These are phyloP conservation scores for Sinocyclocheilus maitianheensis DNA, from an alignment of 2,113 vertebrate species.

Conservation along the genomic window DNA sequence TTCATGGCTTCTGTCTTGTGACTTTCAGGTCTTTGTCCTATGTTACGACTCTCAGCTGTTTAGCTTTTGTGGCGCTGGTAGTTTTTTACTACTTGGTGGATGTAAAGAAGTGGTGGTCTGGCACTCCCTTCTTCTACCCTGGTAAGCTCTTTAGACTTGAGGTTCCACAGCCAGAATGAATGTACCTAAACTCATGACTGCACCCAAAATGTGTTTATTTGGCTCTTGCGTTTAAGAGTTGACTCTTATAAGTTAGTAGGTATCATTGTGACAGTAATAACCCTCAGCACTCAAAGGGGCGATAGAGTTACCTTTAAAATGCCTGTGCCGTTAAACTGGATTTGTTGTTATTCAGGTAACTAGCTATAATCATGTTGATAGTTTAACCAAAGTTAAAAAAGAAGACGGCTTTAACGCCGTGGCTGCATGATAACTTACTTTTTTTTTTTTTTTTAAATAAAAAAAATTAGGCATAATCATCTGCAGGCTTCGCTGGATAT, in stretches of 20 bases:
- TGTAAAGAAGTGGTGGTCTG: conserved; percentile 87
- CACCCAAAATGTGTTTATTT: neutral
- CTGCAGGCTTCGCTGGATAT: too few relatives aligned
- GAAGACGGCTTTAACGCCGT: too few relatives aligned
- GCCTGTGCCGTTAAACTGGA: neutral
- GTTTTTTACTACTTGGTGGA: conserved; percentile 87
- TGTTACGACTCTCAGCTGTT: conserved; percentile 87
- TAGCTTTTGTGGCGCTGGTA: conserved; percentile 84
- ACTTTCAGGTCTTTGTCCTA: conserved; percentile 89
- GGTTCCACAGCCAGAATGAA: neutral
- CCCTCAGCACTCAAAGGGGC: neutral
- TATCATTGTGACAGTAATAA: neutral
- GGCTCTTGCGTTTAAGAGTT: neutral
- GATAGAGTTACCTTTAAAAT: neutral
- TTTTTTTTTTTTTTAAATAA: too few relatives aligned
- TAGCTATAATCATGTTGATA: neutral
- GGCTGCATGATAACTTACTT: too few relatives aligned
- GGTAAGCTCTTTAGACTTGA: conserved; percentile 71
- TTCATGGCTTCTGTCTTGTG: conserved; percentile 20
- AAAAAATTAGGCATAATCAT: too few relatives aligned
- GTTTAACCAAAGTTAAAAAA: too few relatives aligned
- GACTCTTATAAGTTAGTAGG: neutral
- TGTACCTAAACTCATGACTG: neutral
- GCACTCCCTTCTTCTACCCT: conserved; percentile 90
- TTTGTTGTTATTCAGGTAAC: neutral